These are phyloP conservation scores for Parazoanthus atlanticus DNA, from an alignment of 92 coral and sea anemone species.

Conservation along the genomic window DNA sequence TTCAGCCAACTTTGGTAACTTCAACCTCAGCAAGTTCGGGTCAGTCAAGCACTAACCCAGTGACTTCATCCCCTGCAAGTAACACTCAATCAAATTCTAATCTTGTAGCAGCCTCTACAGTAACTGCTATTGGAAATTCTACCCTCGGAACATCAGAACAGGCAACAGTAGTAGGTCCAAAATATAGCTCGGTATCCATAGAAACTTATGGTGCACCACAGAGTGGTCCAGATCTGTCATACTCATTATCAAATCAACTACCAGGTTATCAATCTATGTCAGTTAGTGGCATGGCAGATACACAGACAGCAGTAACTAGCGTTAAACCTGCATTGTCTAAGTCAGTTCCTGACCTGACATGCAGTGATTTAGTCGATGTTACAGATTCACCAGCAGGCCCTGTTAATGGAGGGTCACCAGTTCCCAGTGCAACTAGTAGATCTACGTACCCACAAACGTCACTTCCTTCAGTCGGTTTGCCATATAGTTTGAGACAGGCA, in stretches of 20 bases:
- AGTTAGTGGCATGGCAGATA: background rate
- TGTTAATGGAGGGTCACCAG: background rate
- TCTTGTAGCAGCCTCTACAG: constrained; percentile 16
- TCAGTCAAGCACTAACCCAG: constrained; percentile 5
- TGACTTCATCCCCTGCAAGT: background rate
- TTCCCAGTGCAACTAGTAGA: background rate
- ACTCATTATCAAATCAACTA: constrained; percentile 12
- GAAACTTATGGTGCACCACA: background rate
- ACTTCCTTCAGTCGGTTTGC: background rate
- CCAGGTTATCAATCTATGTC: constrained; percentile 2
- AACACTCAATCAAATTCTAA: background rate
- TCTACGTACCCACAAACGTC: background rate
- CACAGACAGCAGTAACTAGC: constrained; percentile 15
- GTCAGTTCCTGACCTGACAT: constrained; percentile 62
- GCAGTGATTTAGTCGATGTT: constrained; percentile 69
- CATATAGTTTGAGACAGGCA: constrained; percentile 6
- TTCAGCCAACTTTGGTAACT: constrained; percentile 59
- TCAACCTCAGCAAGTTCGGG: constrained; percentile 9
- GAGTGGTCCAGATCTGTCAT: background rate
- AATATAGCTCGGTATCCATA: background rate
- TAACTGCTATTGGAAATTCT: background rate
- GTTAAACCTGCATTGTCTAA: constrained; percentile 53
- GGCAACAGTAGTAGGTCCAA: background rate
- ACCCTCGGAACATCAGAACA: background rate
- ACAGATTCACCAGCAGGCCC: constrained; percentile 10